These are phyloP conservation scores for Lutjanus campechanus DNA, from an alignment of 2,797 vertebrate species.

Conservation along the genomic window DNA sequence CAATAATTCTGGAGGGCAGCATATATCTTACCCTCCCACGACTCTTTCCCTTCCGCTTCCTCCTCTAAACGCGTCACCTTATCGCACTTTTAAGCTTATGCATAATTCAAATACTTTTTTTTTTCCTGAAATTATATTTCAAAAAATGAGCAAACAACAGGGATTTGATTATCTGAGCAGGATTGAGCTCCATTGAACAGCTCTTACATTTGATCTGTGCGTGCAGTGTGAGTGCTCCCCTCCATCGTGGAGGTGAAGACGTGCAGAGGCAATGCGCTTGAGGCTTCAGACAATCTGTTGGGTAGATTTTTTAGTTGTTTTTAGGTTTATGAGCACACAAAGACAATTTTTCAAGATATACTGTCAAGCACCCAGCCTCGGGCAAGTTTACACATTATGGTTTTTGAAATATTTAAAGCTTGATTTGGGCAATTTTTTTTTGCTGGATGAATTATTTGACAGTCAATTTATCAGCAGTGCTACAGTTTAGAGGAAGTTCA, in stretches of 20 bases:
- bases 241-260: neutral
- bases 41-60: slow-evolving; percentile 20
- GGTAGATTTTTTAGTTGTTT: neutral
- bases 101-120: slow-evolving; percentile 58
- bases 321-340: neutral
- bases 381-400: neutral
- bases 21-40: slow-evolving; percentile 51
- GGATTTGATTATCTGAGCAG: slow-evolving; percentile 55
- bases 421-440: neutral
- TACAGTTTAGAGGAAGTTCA: neutral
- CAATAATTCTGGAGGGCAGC: slow-evolving; percentile 66
- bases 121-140: slow-evolving; percentile 52
- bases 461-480: neutral
- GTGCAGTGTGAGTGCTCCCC: neutral
- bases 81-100: slow-evolving; percentile 48
- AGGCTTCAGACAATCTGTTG: neutral
- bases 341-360: neutral
- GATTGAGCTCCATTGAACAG: slow-evolving; percentile 9
- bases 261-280: neutral
- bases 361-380: neutral
- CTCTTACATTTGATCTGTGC: slow-evolving; percentile 9
- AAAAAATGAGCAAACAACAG: slow-evolving; percentile 64
- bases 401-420: neutral
- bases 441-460: neutral
- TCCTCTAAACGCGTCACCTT: slow-evolving; percentile 12